These are phyloP conservation scores for Dipodomys ordii DNA, from an alignment of 2,113 vertebrate species.

Conservation along the genomic window DNA sequence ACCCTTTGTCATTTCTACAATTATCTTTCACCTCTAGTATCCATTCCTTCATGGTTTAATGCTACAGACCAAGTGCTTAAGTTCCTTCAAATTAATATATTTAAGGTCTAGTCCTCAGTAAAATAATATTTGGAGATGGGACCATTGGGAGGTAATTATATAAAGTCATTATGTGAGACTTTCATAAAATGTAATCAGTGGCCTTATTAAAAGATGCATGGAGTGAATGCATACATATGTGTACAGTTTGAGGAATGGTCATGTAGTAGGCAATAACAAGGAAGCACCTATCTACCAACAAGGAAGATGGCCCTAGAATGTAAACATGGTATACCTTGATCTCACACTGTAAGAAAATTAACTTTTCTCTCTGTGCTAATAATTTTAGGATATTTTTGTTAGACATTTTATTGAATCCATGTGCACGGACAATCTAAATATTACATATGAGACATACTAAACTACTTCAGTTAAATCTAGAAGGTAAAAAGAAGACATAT, in stretches of 20 bases:
- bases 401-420: background rate
- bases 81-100: background rate
- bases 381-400: background rate
- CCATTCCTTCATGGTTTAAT: background rate
- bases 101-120: background rate
- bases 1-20: background rate
- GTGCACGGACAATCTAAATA: background rate
- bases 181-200: background rate
- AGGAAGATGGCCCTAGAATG: background rate
- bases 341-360: background rate
- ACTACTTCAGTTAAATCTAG: slow-evolving; percentile 43
- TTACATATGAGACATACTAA: slow-evolving; percentile 61
- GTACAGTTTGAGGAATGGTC: background rate
- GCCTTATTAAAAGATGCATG: background rate
- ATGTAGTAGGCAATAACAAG: background rate
- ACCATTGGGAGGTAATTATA: background rate
- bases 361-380: background rate
- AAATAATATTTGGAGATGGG: background rate
- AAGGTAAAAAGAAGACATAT: slow-evolving; percentile 17
- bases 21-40: background rate
- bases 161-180: background rate
- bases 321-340: background rate
- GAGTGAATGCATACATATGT: background rate
- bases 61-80: background rate
- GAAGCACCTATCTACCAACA: background rate